Conservation (phyloP, 2,888 invertebrate species). For the Drosophila birchii region DNA sequence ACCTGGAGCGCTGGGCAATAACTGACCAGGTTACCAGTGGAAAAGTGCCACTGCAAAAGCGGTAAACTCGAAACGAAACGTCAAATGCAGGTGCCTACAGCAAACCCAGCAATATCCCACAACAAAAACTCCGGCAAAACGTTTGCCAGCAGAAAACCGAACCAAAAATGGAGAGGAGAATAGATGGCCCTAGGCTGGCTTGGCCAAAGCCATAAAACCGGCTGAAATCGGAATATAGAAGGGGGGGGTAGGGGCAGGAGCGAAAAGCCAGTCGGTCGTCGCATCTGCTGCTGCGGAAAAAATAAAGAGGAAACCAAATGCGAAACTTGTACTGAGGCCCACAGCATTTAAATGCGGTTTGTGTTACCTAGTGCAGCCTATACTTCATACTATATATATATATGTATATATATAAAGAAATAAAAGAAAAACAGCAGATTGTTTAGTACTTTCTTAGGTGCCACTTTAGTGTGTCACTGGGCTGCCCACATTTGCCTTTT, state of each 20-base stretch:
- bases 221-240: constrained; percentile 42
- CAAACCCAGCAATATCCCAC: constrained; percentile 41
- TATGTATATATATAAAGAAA: not conserved
- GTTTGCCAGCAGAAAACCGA: constrained; percentile 43
- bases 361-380: constrained; percentile 37
- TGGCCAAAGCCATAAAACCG: constrained; percentile 70
- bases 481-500: constrained; percentile 73
- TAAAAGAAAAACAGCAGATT: constrained; percentile 11
- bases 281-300: constrained; percentile 56
- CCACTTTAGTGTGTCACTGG: constrained; percentile 76
- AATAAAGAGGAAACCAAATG: constrained; percentile 43
- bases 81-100: constrained; percentile 70
- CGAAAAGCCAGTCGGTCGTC: constrained; percentile 14
- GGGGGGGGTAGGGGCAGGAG: not conserved
- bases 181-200: constrained; percentile 66
- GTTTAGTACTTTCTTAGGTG: constrained; percentile 42
- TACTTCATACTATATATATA: not conserved
- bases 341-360: constrained; percentile 71
- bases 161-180: constrained; percentile 19
- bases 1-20: constrained; percentile 25
- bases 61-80: constrained; percentile 66
- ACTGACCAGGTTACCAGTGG: constrained; percentile 49
- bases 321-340: constrained; percentile 49
- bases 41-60: constrained; percentile 50
- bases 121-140: constrained; percentile 34